Evolutionary conservation across 2,113 vertebrate species (phyloP).

Genomic region (Sakesphorus luctuosus): DNA sequence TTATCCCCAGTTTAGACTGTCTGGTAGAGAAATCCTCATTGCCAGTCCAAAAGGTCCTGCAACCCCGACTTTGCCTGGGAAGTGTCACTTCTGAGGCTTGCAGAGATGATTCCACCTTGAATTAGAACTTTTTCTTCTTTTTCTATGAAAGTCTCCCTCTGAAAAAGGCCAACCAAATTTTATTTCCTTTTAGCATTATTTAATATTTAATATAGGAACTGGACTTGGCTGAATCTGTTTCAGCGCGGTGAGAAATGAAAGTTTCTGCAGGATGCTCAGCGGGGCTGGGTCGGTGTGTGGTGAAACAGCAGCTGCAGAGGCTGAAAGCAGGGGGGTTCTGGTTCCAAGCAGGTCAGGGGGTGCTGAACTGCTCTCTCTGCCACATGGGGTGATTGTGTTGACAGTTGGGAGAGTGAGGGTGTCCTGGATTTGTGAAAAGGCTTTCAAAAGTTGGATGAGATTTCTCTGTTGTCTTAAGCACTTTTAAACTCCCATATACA

Average conservation of each 20-base stretch:
- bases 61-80: not conserved
- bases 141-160: constrained; percentile 46
- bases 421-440: constrained; percentile 25
- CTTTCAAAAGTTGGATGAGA: constrained; percentile 59
- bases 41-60: not conserved
- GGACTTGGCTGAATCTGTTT: constrained; percentile 48
- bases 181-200: constrained; percentile 67
- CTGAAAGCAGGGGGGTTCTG: not conserved
- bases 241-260: constrained; percentile 38
- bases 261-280: constrained; percentile 35
- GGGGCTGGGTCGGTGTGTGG: constrained; percentile 28
- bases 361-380: not conserved
- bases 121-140: constrained; percentile 43
- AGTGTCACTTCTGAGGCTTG: constrained; percentile 33
- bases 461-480: constrained; percentile 68
- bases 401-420: not conserved
- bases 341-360: constrained; percentile 6
- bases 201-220: constrained; percentile 60
- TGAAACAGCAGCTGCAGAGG: not conserved
- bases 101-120: constrained; percentile 30
- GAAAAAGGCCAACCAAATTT: constrained; percentile 61
- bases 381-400: not conserved
- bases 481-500: constrained; percentile 71
- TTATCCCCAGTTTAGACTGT: not conserved
- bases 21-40: not conserved